Conservation (phyloP, 2,888 invertebrate genomes). For the Thera obeliscata region DNA sequence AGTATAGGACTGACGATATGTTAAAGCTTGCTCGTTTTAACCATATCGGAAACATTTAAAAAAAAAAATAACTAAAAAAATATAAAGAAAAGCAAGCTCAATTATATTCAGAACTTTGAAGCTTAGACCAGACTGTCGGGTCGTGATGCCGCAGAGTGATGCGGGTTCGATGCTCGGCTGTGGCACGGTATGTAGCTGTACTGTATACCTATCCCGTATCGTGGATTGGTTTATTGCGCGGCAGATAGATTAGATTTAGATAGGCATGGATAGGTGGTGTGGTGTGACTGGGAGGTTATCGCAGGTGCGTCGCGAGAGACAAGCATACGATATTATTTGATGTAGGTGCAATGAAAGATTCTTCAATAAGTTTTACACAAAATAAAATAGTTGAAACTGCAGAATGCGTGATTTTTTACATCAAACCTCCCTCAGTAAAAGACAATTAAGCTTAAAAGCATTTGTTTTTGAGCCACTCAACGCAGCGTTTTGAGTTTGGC, state of each 20-base stretch:
- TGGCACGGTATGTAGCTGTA: constrained; percentile 1
- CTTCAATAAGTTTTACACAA: too few relatives aligned
- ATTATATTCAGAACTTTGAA: not conserved
- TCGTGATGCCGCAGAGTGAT: constrained; percentile 23
- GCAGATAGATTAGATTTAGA: constrained; percentile 12
- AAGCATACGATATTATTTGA: not conserved
- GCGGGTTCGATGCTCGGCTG: constrained; percentile 15
- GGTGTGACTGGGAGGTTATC: not conserved
- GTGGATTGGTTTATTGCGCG: constrained; percentile 17
- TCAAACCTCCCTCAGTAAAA: too few relatives aligned
- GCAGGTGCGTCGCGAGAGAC: not conserved
- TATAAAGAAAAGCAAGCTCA: not conserved
- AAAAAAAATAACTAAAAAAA: too few relatives aligned
- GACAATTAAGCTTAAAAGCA: too few relatives aligned
- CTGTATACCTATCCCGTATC: constrained; percentile 12
- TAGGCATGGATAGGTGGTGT: not conserved
- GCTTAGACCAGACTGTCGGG: not conserved
- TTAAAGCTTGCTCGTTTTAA: too few relatives aligned
- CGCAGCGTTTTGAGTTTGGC: too few relatives aligned
- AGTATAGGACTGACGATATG: too few relatives aligned
- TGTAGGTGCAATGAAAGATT: too few relatives aligned
- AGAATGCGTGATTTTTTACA: too few relatives aligned
- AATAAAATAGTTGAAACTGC: too few relatives aligned
- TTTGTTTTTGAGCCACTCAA: too few relatives aligned
- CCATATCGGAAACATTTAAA: too few relatives aligned